phyloP scores from a whole-genome alignment of 2,113 vertebrate species.

The Gymnogyps californianus region DNA sequence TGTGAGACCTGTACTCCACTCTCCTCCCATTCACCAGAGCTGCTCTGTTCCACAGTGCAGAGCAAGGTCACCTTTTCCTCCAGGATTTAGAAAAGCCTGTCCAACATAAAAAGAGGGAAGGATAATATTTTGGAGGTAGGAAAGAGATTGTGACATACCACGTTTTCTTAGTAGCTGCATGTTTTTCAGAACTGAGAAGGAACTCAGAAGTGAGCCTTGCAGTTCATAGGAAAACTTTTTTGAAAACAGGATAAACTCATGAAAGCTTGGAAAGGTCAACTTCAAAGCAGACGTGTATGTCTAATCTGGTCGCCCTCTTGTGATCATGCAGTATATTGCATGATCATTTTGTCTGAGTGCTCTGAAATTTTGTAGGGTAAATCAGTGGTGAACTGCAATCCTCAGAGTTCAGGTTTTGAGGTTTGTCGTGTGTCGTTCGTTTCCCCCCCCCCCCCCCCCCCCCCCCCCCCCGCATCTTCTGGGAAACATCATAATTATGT shows the following conservation, averaged over 20 bases:
- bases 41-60: neutral
- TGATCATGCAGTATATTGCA: neutral
- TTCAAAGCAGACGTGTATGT: rapidly evolving
- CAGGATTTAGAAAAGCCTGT: neutral
- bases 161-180: neutral
- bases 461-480: neutral
- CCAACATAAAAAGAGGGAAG: neutral
- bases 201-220: neutral
- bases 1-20: neutral
- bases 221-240: neutral
- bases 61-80: neutral
- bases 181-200: neutral
- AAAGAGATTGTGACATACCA: neutral
- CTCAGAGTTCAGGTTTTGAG: neutral
- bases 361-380: neutral
- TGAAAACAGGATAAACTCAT: neutral
- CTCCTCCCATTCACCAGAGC: neutral
- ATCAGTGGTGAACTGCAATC: rapidly evolving
- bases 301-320: neutral
- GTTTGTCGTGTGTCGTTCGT: no score
- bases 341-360: rapidly evolving
- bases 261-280: neutral
- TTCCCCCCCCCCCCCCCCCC: no score
- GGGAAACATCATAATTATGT: neutral
- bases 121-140: neutral